These are phyloP conservation scores for Anser cygnoides DNA, from an alignment of 2,113 vertebrate genomes.

Conservation along the genomic window DNA sequence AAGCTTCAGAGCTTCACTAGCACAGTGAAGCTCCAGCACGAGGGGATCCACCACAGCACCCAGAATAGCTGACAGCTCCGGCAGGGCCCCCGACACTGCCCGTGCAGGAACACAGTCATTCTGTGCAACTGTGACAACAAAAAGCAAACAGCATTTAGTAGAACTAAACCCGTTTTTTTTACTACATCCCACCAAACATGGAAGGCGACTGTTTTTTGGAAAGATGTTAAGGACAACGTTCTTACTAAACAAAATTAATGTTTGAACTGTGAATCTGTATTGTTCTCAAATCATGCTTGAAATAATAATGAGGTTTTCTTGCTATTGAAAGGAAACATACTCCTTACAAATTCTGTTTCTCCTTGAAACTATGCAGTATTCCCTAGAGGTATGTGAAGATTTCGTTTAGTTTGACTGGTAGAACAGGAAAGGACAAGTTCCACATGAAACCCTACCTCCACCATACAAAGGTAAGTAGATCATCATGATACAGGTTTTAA, in stretches of 20 bases:
- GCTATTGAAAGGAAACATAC: background rate
- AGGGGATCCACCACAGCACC: background rate
- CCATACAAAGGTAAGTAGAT: background rate
- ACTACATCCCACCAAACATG: background rate
- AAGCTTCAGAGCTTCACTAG: background rate
- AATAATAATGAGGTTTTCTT: background rate
- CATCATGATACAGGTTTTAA: background rate
- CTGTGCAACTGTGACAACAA: accelerated
- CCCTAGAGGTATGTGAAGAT: background rate
- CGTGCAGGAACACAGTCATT: background rate
- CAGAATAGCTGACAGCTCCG: background rate
- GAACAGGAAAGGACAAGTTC: conserved; percentile 15
- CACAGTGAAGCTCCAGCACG: background rate
- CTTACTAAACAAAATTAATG: background rate
- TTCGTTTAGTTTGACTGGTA: background rate
- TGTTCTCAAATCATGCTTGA: background rate
- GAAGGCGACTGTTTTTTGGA: background rate
- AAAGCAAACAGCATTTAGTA: background rate
- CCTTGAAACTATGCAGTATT: background rate
- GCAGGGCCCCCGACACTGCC: background rate
- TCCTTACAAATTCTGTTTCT: background rate
- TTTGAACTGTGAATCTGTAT: background rate
- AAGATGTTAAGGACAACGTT: background rate
- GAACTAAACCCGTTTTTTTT: background rate
- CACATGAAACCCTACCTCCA: background rate